A percentile compares a stretch with the other conserved stretches of the same genome.
Evolutionary conservation across 2,113 vertebrate species (phyloP).

Genomic region (Petrocephalus zakoni): DNA sequence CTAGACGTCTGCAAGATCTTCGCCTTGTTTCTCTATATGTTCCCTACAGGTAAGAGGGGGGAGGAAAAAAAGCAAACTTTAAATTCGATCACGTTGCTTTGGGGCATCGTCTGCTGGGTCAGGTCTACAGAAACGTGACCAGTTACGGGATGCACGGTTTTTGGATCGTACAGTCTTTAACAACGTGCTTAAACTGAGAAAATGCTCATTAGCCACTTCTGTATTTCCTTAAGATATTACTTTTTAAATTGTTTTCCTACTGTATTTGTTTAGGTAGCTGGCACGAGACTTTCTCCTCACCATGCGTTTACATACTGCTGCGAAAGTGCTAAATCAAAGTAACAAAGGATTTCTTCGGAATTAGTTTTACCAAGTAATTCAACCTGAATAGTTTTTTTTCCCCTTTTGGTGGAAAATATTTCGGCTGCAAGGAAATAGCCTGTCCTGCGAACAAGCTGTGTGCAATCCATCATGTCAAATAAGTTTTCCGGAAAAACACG

Average conservation of each 20-base stretch:
- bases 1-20: conserved; percentile 88
- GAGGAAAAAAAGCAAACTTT: background rate
- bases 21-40: conserved; percentile 77
- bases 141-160: background rate
- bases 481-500: background rate
- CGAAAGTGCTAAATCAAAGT: background rate
- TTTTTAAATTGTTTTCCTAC: background rate
- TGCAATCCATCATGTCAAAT: background rate
- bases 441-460: background rate
- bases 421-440: background rate
- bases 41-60: conserved; percentile 80
- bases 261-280: background rate
- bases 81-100: background rate
- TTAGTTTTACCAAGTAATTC: background rate
- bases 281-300: background rate
- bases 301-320: background rate
- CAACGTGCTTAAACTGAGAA: background rate
- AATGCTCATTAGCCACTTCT: background rate
- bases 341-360: background rate
- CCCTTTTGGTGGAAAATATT: background rate
- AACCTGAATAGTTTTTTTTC: background rate
- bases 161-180: background rate
- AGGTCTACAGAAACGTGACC: background rate
- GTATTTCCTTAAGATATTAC: background rate
- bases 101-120: background rate